Base-by-base conservation (phyloP, 2,888 invertebrate genomes). In the Hermodice carunculata region DNA sequence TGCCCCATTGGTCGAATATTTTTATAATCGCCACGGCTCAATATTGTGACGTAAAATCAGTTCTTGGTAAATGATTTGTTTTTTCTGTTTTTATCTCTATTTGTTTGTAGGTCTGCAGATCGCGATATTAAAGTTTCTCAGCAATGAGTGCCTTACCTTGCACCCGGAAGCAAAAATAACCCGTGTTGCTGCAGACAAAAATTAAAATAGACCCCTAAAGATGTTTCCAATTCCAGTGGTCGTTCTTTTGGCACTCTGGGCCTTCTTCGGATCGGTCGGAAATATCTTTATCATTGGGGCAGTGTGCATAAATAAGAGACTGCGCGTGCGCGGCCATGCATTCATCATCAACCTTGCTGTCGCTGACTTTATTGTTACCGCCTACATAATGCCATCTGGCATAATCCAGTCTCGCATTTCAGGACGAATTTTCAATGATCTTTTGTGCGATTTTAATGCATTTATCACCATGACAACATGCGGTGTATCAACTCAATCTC, bases 301-400 rank as follows among this genome's bases (percentile, higher is more conserved):
- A 3, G 62, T 66, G n/a, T 58, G 59, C 40, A 28, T 66, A 17
- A 31, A 49, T 19, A 34, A 43, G 32, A 24, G 51, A 28, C 65
- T 69, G 19, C 61, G 63, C 8, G 51, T 63, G 28, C 56, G 59
- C 19, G 65, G 62, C 29, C 57, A 69, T 31, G 69, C 42, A 26
- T 66, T 69, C 57, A 37, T 66, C 34, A 60, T 66, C 29, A 69
- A 69, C 48, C 46, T 69, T 8, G 69, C 69, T 26, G 31, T 63
- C 11, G 65, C 69, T 22, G 69, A 69, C 57, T 43, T 69, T 17
- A n/a, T 66, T 34, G 44, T 66, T 29, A 58, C 62, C 19, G 56
- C 57, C 22, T 69, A 69, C 60, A 60, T 66, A 49, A 69, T 69
- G 66, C 69, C 69, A 11, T 28, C 59, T 11, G 69, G 66, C 3